Conservation (phyloP, 1,140 invertebrate species). For the Heliconius himera region DNA sequence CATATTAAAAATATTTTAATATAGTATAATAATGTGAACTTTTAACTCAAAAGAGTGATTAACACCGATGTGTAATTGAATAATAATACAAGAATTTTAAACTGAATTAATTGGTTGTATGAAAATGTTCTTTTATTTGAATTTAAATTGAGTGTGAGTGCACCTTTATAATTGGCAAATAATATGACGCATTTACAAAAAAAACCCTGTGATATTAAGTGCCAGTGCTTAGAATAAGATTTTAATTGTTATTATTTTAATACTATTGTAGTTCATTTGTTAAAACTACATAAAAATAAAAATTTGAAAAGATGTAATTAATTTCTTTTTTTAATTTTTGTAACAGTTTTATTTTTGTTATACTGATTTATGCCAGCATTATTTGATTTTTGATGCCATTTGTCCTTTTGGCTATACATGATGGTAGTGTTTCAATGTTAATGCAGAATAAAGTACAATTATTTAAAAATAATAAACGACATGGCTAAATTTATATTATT, state of each 20-base stretch:
- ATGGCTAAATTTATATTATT: not conserved
- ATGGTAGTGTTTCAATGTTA: too few species aligned
- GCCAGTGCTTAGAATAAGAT: constrained; percentile 5
- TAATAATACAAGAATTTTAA: too few species aligned
- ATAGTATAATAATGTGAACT: too few species aligned
- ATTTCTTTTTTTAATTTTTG: not conserved
- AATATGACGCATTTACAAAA: constrained; percentile 7
- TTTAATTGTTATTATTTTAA: constrained; percentile 7
- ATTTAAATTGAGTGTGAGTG: not conserved
- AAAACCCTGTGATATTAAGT: constrained; percentile 14
- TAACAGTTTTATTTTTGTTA: not conserved
- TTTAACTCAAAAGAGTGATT: too few species aligned
- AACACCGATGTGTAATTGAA: too few species aligned
- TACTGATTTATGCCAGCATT: not conserved
- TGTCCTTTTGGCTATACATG: too few species aligned
- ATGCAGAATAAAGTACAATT: not conserved
- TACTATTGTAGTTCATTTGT: not conserved
- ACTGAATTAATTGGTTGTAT: not conserved
- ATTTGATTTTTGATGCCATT: too few species aligned
- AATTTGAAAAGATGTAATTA: not conserved
- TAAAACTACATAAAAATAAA: not conserved
- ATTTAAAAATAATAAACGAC: not conserved
- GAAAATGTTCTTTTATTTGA: not conserved
- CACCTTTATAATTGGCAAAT: constrained; percentile 9
- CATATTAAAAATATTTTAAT: too few species aligned